phyloP scores from a whole-genome alignment of 1,140 invertebrate species.

The Nixonia krombeini region DNA sequence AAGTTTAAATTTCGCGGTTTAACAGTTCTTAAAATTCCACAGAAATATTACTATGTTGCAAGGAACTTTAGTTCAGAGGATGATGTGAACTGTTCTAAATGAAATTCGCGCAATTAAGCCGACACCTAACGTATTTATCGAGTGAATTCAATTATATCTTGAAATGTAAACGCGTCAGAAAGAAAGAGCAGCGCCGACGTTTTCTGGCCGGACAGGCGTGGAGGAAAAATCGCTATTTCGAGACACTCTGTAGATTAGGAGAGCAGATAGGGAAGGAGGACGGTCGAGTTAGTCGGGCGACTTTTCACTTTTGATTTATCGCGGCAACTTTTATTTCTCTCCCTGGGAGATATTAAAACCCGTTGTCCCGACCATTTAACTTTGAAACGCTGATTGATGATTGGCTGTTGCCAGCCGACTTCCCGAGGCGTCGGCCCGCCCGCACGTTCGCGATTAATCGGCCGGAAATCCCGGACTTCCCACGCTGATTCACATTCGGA shows the following conservation, averaged over 20 bases:
- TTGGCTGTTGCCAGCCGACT: conserved; percentile 51
- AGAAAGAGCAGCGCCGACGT: too few species aligned
- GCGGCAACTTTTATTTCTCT: conserved; percentile 69
- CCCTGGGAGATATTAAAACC: conserved; percentile 68
- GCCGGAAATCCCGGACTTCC: conserved; percentile 32
- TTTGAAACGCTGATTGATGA: conserved; percentile 67
- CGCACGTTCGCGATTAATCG: conserved; percentile 52
- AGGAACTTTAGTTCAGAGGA: too few species aligned
- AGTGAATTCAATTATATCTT: too few species aligned
- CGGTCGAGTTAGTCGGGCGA: conserved; percentile 55
- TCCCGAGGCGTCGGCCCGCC: conserved; percentile 44
- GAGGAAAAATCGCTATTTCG: conserved; percentile 43
- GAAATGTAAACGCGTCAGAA: too few species aligned
- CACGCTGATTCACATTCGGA: conserved; percentile 35
- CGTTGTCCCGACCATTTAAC: conserved; percentile 70
- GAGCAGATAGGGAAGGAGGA: conserved; percentile 27
- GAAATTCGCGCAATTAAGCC: too few species aligned
- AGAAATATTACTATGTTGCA: too few species aligned
- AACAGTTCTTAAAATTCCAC: too few species aligned
- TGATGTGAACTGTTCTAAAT: too few species aligned
- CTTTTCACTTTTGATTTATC: conserved; percentile 73
- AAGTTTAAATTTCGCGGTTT: too few species aligned
- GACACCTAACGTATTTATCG: too few species aligned
- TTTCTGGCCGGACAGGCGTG: conserved; percentile 33
- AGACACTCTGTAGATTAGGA: conserved; percentile 48